Conservation (phyloP, 2,797 vertebrate genomes). For the Capromys pilorides region DNA sequence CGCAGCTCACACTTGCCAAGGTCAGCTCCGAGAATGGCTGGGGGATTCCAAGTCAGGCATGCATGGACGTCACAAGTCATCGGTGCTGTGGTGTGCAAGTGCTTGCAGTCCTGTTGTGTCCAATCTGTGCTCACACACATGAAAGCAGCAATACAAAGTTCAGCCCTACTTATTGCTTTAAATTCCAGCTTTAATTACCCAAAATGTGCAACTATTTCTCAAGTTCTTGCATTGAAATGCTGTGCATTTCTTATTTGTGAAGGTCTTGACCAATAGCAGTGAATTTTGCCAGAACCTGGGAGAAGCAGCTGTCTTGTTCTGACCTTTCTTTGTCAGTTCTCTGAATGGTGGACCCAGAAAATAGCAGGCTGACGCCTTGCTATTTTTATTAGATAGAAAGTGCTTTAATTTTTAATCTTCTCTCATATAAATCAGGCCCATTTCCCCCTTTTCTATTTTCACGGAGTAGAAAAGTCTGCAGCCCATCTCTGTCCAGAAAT, state of each 20-base stretch:
- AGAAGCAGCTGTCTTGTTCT: neutral
- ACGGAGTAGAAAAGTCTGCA: neutral
- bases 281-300: neutral
- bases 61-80: neutral
- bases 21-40: neutral
- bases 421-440: neutral
- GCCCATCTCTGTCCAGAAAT: neutral
- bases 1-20: neutral
- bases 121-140: neutral
- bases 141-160: neutral
- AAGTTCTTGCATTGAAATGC: neutral
- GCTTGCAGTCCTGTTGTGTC: neutral
- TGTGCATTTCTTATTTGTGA: neutral
- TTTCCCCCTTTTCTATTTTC: conserved; percentile 31
- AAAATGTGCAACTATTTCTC: neutral
- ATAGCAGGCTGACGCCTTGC: neutral
- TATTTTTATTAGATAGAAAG: conserved; percentile 39
- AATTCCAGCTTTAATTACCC: neutral
- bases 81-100: neutral
- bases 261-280: neutral
- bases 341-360: neutral
- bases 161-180: neutral
- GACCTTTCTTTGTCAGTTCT: neutral
- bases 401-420: conserved; percentile 38
- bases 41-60: neutral